These are phyloP conservation scores for Spondyliosoma cantharus DNA, from an alignment of 2,797 vertebrate species.

Conservation along the genomic window DNA sequence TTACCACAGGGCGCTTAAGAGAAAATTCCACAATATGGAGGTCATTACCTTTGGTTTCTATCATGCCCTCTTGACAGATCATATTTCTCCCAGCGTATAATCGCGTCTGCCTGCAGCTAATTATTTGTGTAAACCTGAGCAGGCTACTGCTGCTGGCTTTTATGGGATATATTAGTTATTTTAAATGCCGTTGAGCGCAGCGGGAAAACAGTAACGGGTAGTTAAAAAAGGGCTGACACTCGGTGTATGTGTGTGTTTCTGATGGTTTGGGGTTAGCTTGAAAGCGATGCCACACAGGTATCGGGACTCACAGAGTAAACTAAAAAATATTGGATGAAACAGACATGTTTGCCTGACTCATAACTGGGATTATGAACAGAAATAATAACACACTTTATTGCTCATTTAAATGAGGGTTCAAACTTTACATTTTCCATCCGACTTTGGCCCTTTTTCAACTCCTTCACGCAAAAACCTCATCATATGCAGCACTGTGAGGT, in stretches of 20 bases:
- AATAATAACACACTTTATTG: not conserved
- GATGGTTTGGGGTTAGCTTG: conserved; percentile 27
- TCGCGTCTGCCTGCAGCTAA: conserved; percentile 78
- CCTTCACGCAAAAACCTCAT: not conserved
- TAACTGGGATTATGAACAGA: not conserved
- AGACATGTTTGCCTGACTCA: not conserved
- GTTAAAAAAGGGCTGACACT: conserved; percentile 67
- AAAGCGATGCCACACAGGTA: conserved; percentile 57
- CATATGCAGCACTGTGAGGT: not conserved
- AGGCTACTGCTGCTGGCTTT: conserved; percentile 72
- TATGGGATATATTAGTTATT: conserved; percentile 77
- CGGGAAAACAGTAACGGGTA: conserved; percentile 64
- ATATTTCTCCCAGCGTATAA: conserved; percentile 74
- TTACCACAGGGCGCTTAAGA: conserved; percentile 42
- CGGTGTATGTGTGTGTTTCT: conserved; percentile 44
- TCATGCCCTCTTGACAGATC: conserved; percentile 67
- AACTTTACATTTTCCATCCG: not conserved
- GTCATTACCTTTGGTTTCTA: conserved; percentile 72
- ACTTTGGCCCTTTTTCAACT: not conserved
- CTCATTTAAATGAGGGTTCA: not conserved
- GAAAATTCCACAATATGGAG: conserved; percentile 61
- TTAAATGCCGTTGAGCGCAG: conserved; percentile 76
- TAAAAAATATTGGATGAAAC: conserved; percentile 26
- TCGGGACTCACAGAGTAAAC: conserved; percentile 9
- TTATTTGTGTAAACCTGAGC: conserved; percentile 77